Evolutionary conservation across 2,888 invertebrate species (phyloP), one percentile per base, ranked within the genome.

Genomic region (Unio delphinus): DNA sequence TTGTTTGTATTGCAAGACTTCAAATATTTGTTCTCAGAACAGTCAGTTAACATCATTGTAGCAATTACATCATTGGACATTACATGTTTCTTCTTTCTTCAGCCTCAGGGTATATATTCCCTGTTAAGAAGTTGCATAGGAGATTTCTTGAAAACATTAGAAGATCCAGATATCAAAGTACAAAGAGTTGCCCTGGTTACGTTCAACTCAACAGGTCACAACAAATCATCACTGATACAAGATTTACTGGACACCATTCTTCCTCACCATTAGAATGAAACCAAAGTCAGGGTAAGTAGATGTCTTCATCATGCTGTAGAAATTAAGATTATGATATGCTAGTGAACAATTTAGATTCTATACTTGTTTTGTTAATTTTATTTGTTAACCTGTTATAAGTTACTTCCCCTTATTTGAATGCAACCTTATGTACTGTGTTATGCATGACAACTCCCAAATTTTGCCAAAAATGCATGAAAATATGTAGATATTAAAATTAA

Each of bases 191-290:
- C 99, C 61, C 92, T 99, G 61, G 97, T 99, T 18, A 87, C 89
- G 8, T 98, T 99, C 91, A 99, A 99, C 92, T 98, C 98, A 0
- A 99, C 99, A 56, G 99, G 98, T 64, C 99, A 99, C 91, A 99
- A 99, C 91, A 99, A 99, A 90, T 98, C 99, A 26, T 95, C 96
- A 82, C 93, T 99, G 79, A 87, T 91, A 74, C 94, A 99, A 68
- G 93, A 98, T 75, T 96, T 99, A 90, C 92, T 98, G 80, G 95
- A 96, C 66, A 92, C 93, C 0, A 93, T 98, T 73, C 92, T 99
- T 89, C 98, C 98, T 57, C 95, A 96, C 90, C 93, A 99, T 62
- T 99, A 99, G 90, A 93, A 94, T 26, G 99, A 99, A 92, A 99
- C 99, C 45, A 96, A 96, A 92, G 94, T 98, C 77, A 95, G 97